Evolutionary conservation across 2,113 vertebrate species (phyloP), one percentile per base, ranked within the genome.

Genomic region (Gyps fulvus): DNA sequence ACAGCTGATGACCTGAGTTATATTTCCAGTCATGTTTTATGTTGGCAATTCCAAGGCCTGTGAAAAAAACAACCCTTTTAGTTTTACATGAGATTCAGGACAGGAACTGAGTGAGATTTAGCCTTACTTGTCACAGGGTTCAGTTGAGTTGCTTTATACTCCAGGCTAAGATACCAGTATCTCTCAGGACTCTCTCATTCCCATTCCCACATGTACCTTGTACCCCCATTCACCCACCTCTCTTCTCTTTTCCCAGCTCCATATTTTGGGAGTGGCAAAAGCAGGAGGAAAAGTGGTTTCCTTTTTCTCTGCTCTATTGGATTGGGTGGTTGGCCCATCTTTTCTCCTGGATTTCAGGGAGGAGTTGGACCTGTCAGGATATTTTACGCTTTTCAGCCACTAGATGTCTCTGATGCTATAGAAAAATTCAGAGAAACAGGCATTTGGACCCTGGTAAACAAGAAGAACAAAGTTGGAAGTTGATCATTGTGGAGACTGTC

Each of bases 331-430:
- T 42, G 21, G 14, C 9, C 29, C n/a, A 38, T 26, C 45, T 61
- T 72, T 83, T 50, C 31, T 40, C 5, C 22, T 38, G 25, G 9
- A 22, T 63, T 86, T 90, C 21, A 61, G 26, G 10, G 7, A 70
- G 16, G 40, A 65, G 45, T 29, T 50, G 31, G n/a, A 71, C n/a
- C 22, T 55, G 32, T 50, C 38, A 23, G 22, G 32, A 42, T 72
- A 72, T 20, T 87, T 69, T 83, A 71, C 1, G 2, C 17, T 83
- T 80, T 94, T 87, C 65, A 92, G 42, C 83, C 94, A 74, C 95
- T 89, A 96, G 96, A 74, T 90, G 93, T 95, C 95, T 55, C 96
- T 89, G 72, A 95, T 59, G 91, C 14, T 78, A 67, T 43, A 83
- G 70, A 96, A 91, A 88, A 76, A 69, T 1, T 62, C 4, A 31